phyloP scores from a whole-genome alignment of 2,797 vertebrate genomes.

The Ctenochaetus hawaiiensis region DNA sequence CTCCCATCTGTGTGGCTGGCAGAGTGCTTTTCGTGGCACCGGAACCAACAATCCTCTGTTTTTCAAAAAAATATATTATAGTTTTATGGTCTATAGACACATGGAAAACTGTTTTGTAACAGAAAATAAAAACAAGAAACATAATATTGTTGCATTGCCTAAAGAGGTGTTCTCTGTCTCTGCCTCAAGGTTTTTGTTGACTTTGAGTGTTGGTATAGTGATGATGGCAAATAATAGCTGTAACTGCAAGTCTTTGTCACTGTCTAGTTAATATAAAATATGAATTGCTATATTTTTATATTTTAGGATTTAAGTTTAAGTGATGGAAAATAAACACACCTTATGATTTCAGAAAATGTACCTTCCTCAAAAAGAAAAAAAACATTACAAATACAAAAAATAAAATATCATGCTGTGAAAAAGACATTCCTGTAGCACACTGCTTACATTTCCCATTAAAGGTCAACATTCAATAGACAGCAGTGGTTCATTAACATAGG shows the following conservation, averaged over 20 bases:
- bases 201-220: not conserved
- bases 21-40: not conserved
- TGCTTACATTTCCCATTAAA: too few species aligned
- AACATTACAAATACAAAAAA: too few species aligned
- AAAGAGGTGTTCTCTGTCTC: not conserved
- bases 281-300: not conserved
- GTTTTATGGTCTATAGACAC: not conserved
- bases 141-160: constrained; percentile 1
- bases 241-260: not conserved
- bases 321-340: not conserved
- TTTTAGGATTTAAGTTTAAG: not conserved
- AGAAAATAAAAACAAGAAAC: constrained; percentile 3
- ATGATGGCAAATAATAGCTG: rapidly evolving
- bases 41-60: constrained; percentile 2
- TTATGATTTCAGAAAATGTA: not conserved
- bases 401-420: not conserved
- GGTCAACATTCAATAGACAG: too few species aligned
- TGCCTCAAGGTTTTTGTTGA: not conserved
- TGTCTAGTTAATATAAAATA: not conserved
- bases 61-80: not conserved
- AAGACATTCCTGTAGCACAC: not conserved
- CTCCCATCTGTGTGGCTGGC: not conserved
- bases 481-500: not conserved
- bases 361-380: too few species aligned
- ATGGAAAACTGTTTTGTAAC: not conserved